Conservation (phyloP, 2,888 invertebrate species). For the Dasypolia templi region DNA sequence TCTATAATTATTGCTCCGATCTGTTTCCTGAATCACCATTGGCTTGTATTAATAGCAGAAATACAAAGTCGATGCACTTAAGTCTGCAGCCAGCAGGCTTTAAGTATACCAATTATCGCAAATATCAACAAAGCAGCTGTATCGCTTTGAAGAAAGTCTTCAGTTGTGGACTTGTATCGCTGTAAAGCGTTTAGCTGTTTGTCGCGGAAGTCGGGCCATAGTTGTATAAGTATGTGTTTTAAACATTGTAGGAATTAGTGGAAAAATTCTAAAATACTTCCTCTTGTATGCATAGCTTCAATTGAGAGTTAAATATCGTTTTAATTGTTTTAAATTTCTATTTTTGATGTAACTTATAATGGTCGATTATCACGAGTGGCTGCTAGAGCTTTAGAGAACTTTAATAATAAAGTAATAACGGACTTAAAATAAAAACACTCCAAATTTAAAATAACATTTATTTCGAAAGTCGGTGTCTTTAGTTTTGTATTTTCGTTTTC, state of each 20-base stretch:
- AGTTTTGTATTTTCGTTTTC: no score
- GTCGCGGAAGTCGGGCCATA: not conserved
- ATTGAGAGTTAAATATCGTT: not conserved
- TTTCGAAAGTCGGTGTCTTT: no score
- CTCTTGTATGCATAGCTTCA: no score
- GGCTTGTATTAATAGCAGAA: not conserved
- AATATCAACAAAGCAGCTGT: constrained; percentile 15
- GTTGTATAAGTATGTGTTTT: constrained; percentile 1
- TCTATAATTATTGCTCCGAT: not conserved
- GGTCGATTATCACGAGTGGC: not conserved
- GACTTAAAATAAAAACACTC: no score
- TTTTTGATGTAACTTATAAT: not conserved
- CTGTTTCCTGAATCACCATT: not conserved
- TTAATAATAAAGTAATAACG: no score
- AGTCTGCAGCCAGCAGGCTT: not conserved
- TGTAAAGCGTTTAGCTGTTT: constrained; percentile 1
- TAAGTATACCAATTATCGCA: constrained; percentile 9
- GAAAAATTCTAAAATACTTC: not conserved
- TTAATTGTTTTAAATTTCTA: no score
- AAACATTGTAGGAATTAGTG: not conserved
- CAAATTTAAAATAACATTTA: no score
- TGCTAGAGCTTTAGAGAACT: not conserved
- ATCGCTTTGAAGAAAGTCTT: constrained; percentile 15
- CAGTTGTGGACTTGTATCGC: not conserved
- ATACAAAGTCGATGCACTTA: not conserved